These are phyloP conservation scores for Nemapogon koenigi DNA, from an alignment of 2,888 invertebrate genomes.

Conservation along the genomic window DNA sequence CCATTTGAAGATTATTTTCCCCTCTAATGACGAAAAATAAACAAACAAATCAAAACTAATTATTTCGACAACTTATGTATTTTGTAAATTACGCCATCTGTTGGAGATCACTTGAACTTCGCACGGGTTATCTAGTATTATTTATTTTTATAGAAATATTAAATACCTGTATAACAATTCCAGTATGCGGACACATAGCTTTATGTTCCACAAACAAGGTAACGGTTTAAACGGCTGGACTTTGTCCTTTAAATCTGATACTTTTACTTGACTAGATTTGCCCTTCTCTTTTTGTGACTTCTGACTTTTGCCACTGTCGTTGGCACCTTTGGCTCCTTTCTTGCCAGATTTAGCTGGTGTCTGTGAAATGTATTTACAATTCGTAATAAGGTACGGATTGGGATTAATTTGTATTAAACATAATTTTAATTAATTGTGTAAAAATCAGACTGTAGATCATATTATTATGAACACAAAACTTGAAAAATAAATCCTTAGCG, in stretches of 20 bases:
- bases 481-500: no score
- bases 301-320: conserved; percentile 26
- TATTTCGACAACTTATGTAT: no score
- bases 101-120: no score
- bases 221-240: conserved; percentile 41
- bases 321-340: conserved; percentile 35
- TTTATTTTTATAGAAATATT: neutral
- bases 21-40: neutral
- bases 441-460: no score
- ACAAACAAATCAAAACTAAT: no score
- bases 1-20: no score
- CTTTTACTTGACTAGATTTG: no score
- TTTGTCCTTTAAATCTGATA: conserved; percentile 40
- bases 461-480: no score
- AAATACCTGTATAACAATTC: conserved; percentile 41
- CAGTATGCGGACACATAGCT: conserved; percentile 32
- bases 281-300: conserved; percentile 27
- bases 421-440: no score
- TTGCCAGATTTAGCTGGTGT: conserved; percentile 32
- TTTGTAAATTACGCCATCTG: no score
- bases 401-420: neutral
- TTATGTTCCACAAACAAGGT: conserved; percentile 43
- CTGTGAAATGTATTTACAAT: conserved; percentile 21
- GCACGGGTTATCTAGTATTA: no score
- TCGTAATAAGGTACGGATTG: neutral